Evolutionary conservation across 2,113 vertebrate genomes (phyloP).

Genomic region (Pantherophis guttatus): DNA sequence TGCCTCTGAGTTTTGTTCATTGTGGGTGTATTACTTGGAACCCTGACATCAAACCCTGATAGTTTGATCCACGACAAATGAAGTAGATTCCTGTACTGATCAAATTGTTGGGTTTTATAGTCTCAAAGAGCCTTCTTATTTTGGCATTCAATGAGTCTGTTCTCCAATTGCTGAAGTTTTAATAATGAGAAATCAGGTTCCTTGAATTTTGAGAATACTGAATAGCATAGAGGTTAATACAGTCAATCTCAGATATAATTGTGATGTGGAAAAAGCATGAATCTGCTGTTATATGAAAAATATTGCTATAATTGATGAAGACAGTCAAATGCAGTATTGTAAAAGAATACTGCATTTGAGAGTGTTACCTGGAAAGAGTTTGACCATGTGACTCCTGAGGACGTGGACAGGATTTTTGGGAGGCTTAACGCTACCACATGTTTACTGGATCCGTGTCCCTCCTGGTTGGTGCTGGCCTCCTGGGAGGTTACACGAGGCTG

Average conservation of each 20-base stretch:
- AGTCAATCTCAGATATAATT: background rate
- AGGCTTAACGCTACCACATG: too few species aligned
- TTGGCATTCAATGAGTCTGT: background rate
- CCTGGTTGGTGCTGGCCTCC: too few species aligned
- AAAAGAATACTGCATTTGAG: background rate
- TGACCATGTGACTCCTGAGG: too few species aligned
- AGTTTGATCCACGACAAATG: background rate
- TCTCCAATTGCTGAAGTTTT: background rate
- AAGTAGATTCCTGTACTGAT: background rate
- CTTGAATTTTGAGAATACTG: background rate
- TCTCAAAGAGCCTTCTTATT: background rate
- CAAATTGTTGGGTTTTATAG: background rate
- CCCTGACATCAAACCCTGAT: background rate
- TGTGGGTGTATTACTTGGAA: too few species aligned
- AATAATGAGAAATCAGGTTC: background rate
- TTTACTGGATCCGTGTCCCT: too few species aligned
- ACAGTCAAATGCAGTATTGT: background rate
- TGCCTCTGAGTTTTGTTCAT: too few species aligned
- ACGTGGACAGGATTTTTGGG: too few species aligned
- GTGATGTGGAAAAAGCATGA: background rate
- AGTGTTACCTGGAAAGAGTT: too few species aligned
- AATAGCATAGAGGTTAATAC: background rate
- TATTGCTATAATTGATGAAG: background rate
- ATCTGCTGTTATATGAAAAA: background rate
- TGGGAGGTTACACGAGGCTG: too few species aligned